A percentile compares a stretch with the other conserved stretches of the same genome.
Conservation (phyloP, 2,888 invertebrate species). For the Anticlea derivata region DNA sequence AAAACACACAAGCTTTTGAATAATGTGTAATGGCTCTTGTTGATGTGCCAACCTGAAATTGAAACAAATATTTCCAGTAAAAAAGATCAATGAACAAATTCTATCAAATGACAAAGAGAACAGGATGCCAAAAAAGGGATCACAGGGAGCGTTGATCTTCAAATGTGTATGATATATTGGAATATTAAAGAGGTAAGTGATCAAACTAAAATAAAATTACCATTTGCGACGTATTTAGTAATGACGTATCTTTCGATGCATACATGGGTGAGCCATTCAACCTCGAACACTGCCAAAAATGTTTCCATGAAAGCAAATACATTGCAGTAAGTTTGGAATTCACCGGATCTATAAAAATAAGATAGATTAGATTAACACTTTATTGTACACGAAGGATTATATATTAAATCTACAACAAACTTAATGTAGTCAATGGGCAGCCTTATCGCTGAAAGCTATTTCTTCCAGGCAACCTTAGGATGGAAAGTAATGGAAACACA, state of each 20-base stretch:
- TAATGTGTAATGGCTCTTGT: constrained; percentile 58
- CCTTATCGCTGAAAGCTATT: too few species aligned
- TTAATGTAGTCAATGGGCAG: too few species aligned
- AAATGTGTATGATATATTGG: not conserved
- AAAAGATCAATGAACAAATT: not conserved
- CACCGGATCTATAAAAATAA: constrained; percentile 16
- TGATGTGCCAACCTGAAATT: constrained; percentile 65
- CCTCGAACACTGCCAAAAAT: constrained; percentile 72
- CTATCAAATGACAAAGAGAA: not conserved
- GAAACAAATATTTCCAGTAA: not conserved
- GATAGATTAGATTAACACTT: too few species aligned
- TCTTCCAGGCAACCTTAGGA: too few species aligned
- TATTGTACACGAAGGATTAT: too few species aligned
- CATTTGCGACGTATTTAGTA: constrained; percentile 64
- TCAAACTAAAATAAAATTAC: constrained; percentile 43
- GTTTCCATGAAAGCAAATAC: constrained; percentile 66
- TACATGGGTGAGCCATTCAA: constrained; percentile 71
- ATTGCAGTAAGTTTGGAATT: constrained; percentile 49
- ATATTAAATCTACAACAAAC: too few species aligned
- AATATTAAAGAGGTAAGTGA: not conserved
- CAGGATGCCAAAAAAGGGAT: constrained; percentile 1
- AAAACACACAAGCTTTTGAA: constrained; percentile 59
- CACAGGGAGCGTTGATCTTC: constrained; percentile 3
- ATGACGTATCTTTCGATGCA: constrained; percentile 77
- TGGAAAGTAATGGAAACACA: too few species aligned